Evolutionary conservation across 2,113 vertebrate species (phyloP).

Genomic region (Xiphophorus couchianus): DNA sequence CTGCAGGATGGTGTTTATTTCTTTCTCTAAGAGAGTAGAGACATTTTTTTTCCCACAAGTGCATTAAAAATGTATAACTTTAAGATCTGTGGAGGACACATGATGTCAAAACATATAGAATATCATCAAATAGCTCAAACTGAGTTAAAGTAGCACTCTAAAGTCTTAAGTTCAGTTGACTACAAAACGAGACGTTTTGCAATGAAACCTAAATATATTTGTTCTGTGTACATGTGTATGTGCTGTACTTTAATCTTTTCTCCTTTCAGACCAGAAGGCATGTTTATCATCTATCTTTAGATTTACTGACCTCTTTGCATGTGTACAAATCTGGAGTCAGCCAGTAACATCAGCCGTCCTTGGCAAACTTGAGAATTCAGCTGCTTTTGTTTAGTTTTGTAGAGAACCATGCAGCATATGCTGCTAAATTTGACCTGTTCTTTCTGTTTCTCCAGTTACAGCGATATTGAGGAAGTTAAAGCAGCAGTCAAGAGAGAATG

Average conservation of each 20-base stretch:
- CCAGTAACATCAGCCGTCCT: not conserved
- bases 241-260: not conserved
- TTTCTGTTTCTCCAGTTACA: conserved; percentile 82
- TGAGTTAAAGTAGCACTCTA: not conserved
- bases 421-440: not conserved
- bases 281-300: too few species aligned
- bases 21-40: too few species aligned
- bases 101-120: not conserved
- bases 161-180: not conserved
- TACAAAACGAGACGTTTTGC: not conserved
- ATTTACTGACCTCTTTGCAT: not conserved
- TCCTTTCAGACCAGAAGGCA: not conserved
- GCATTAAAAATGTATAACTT: too few species aligned
- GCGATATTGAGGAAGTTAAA: conserved; percentile 95
- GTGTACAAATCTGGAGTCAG: not conserved
- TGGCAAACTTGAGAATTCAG: not conserved
- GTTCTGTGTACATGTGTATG: not conserved
- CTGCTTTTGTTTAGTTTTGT: too few species aligned
- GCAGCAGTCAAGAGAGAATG: conserved; percentile 96
- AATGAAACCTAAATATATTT: not conserved
- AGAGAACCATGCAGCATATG: not conserved
- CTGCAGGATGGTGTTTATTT: too few species aligned
- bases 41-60: too few species aligned
- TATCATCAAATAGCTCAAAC: not conserved
- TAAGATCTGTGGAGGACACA: not conserved